Evolutionary conservation across 1,140 invertebrate species (phyloP).

Genomic region (Psix sp.): DNA sequence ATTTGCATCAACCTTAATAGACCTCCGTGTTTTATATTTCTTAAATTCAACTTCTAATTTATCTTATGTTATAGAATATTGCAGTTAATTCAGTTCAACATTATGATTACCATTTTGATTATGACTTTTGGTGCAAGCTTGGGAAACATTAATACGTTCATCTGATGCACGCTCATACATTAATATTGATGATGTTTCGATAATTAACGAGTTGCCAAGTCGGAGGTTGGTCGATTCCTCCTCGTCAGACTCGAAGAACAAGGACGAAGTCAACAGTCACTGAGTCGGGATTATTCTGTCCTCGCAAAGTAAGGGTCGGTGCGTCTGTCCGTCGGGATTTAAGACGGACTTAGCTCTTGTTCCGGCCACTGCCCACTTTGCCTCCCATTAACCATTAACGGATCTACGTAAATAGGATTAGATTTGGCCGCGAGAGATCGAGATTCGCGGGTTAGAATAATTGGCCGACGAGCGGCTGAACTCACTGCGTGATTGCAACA

Average conservation of each 20-base stretch:
- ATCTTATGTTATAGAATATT: no score
- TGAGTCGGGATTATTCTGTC: constrained; percentile 71
- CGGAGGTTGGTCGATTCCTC: constrained; percentile 44
- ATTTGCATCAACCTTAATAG: no score
- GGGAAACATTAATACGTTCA: constrained; percentile 27
- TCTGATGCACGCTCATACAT: constrained; percentile 27
- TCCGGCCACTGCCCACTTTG: constrained; percentile 77
- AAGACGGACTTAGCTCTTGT: constrained; percentile 78
- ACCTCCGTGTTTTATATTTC: no score
- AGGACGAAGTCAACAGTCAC: constrained; percentile 72
- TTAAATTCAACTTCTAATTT: no score
- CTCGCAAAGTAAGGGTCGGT: constrained; percentile 62
- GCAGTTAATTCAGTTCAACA: no score
- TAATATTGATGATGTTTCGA: constrained; percentile 65
- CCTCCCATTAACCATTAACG: constrained; percentile 78
- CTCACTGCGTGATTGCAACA: constrained; percentile 25
- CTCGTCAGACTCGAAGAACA: constrained; percentile 43
- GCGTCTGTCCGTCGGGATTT: constrained; percentile 71
- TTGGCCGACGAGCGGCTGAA: neutral
- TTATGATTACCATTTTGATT: constrained; percentile 12
- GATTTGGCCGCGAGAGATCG: constrained; percentile 47
- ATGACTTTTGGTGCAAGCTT: constrained; percentile 8
- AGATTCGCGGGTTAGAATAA: constrained; percentile 36
- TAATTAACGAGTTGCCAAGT: constrained; percentile 64
- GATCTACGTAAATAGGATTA: constrained; percentile 77